Evolutionary conservation across 1,140 invertebrate genomes (phyloP).

Genomic region (Mizuhopecten yessoensis): DNA sequence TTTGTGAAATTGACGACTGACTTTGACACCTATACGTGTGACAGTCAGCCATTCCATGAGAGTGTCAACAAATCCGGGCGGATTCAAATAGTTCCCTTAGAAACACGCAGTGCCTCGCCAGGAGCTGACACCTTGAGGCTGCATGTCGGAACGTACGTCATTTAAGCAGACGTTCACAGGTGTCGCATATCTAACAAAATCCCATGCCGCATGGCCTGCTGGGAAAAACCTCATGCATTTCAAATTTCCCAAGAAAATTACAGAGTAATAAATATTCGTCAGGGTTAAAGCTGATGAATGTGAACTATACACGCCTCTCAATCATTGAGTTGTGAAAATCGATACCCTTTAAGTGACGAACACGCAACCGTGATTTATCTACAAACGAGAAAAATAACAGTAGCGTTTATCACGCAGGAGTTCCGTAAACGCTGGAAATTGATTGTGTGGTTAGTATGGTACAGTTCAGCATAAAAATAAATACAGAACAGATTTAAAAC

Average conservation of each 20-base stretch:
- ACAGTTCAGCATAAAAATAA: no score
- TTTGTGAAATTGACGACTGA: no score
- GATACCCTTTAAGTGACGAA: constrained; percentile 3
- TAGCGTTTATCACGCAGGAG: neutral
- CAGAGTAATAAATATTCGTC: constrained; percentile 18
- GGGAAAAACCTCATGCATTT: constrained; percentile 25
- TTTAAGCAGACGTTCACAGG: neutral
- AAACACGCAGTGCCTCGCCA: no score
- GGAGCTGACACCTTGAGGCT: neutral
- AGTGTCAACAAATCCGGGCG: no score
- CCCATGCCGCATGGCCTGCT: neutral
- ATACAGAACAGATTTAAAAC: no score
- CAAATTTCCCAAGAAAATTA: constrained; percentile 39
- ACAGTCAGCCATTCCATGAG: no score
- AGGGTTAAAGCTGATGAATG: constrained; percentile 33
- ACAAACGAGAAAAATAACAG: neutral
- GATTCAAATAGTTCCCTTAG: no score
- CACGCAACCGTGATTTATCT: constrained; percentile 7
- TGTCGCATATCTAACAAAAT: neutral
- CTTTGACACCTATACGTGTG: no score
- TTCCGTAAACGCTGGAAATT: neutral
- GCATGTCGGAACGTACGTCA: neutral
- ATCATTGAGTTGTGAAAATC: neutral
- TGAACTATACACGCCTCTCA: constrained; percentile 24
- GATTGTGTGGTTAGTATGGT: neutral